These are phyloP conservation scores for Gortyna flavago DNA, from an alignment of 2,888 invertebrate genomes.

Conservation along the genomic window DNA sequence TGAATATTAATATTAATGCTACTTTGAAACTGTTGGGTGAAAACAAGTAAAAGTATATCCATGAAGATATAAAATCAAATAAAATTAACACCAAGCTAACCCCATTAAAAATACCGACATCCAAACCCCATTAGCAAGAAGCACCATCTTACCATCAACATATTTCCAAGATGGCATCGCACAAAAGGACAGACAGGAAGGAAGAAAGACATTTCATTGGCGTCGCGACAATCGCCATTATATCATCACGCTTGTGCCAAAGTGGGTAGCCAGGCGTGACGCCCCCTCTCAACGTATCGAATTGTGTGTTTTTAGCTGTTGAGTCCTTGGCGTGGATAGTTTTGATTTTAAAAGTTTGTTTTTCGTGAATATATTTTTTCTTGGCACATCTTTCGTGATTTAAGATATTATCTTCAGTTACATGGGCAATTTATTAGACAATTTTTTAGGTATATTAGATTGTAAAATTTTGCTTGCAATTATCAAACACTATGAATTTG, in stretches of 20 bases:
- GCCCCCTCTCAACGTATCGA: constrained; percentile 69
- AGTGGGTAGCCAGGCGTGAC: constrained; percentile 73
- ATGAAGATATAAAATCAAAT: constrained; percentile 32
- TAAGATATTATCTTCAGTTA: neutral
- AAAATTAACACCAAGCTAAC: constrained; percentile 39
- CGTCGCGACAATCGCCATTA: constrained; percentile 79
- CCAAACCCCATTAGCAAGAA: constrained; percentile 65
- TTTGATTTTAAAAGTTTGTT: constrained; percentile 40
- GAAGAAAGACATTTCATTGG: constrained; percentile 81
- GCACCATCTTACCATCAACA: constrained; percentile 68
- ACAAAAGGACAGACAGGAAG: constrained; percentile 81
- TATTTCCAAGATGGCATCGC: constrained; percentile 68
- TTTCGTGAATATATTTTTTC: neutral
- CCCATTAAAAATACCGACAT: constrained; percentile 55
- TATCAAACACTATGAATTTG: neutral
- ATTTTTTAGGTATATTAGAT: neutral
- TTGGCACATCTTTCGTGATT: neutral
- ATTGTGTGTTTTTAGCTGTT: constrained; percentile 52
- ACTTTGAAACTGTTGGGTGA: neutral
- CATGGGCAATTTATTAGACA: neutral
- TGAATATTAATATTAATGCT: neutral
- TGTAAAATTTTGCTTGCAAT: neutral
- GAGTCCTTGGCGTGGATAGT: constrained; percentile 33
- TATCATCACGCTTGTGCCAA: constrained; percentile 76
- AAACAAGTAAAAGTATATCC: neutral